Conservation (phyloP, 2,113 vertebrate species). For the Podilymbus podiceps region DNA sequence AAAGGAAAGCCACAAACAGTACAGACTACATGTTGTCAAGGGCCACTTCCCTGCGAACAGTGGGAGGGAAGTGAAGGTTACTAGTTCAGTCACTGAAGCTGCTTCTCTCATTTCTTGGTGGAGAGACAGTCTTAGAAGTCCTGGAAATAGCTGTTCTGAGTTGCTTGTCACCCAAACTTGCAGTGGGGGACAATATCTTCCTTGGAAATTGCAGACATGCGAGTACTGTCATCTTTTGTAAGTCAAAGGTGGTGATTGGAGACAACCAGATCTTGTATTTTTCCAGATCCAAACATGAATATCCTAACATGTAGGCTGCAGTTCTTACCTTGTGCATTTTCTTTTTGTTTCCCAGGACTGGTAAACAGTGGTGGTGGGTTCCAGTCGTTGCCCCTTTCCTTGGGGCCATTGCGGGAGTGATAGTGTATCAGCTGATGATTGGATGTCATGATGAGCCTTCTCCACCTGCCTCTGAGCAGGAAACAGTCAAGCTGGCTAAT, state of each 20-base stretch:
- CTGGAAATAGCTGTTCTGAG: neutral
- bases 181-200: neutral
- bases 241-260: neutral
- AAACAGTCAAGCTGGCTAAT: conserved; percentile 82
- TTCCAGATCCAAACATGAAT: neutral
- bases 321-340: neutral
- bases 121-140: neutral
- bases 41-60: neutral
- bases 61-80: neutral
- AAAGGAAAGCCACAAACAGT: neutral
- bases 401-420: conserved; percentile 82
- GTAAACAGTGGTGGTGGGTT: conserved; percentile 90
- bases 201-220: accelerated
- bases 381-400: conserved; percentile 89
- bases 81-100: neutral
- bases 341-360: conserved; percentile 58
- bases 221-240: neutral
- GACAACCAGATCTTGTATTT: neutral
- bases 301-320: neutral
- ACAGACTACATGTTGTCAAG: neutral
- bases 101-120: neutral
- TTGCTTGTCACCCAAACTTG: neutral
- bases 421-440: conserved; percentile 92
- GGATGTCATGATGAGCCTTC: conserved; percentile 88
- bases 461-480: conserved; percentile 68